Evolutionary conservation across 1,140 invertebrate species (phyloP), one percentile per base, ranked within the genome.

Genomic region (Micrasema longulum): DNA sequence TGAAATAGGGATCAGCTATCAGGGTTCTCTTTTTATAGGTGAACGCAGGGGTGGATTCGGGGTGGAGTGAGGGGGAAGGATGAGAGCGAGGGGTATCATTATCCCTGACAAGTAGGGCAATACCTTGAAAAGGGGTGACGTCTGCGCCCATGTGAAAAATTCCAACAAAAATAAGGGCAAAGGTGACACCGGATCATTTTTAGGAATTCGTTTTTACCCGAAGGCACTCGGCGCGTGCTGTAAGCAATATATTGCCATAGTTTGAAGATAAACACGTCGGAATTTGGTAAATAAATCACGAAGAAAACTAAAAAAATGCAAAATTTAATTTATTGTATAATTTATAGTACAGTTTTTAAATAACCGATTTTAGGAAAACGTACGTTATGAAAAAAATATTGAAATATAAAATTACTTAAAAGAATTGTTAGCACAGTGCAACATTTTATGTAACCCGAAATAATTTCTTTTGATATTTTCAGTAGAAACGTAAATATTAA

Each of bases 91-190:
- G 53, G 23, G 53, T 31, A 38, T 57, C 53, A 35, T 57, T 57
- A 57, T 57, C 53, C 53, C 53, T 20, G 53, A 57, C 53, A 57
- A 57, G 53, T 57, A 18, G 53, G 53, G 26, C 53, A 57, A 57
- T 57, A 57, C 31, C 53, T 36, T 31, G 53, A 36, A 57, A 35
- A 35, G 31, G 53, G 53, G 53, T 57, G 53, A 57, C 53, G 53
- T 57, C 53, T 57, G 23, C 53, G 23, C 53, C 53, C 53, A 35
- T 16, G 26, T 57, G 53, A 57, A 57, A 57, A 57, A 57, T 55
- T 57, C 53, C 53, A 57, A 57, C 53, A 57, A 57, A 57, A 57
- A 57, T 57, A 57, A 57, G 53, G 53, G 31, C 53, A 57, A 57
- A 57, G 53, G 31, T 31, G 53, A 35, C 53, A 57, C n/a, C 53